These are phyloP conservation scores for Eucriotettix oculatus DNA, from an alignment of 2,888 invertebrate genomes.

Conservation along the genomic window DNA sequence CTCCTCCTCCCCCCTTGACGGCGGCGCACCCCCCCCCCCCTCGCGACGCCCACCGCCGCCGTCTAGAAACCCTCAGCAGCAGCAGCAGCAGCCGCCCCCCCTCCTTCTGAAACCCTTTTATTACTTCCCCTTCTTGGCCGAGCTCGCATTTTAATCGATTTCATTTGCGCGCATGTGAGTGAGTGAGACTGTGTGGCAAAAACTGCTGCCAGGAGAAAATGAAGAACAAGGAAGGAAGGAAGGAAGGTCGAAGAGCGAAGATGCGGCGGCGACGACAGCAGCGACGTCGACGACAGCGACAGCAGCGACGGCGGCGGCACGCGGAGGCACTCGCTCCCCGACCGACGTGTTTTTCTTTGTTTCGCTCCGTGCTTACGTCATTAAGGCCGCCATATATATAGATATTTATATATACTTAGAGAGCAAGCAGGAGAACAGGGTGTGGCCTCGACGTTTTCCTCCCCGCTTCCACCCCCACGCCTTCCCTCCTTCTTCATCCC, in stretches of 20 bases:
- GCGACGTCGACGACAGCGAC: slow-evolving; percentile 18
- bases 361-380: slow-evolving; percentile 34
- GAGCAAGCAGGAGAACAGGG: not conserved
- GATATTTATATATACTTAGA: not conserved
- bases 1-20: not conserved
- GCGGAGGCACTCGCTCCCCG: too few species aligned
- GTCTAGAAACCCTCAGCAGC: slow-evolving; percentile 9
- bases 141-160: slow-evolving; percentile 48
- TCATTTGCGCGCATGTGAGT: slow-evolving; percentile 44
- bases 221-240: slow-evolving; percentile 23
- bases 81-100: slow-evolving; percentile 10
- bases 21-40: slow-evolving; percentile 4
- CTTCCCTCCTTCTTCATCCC: too few species aligned
- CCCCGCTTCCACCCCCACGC: too few species aligned
- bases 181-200: slow-evolving; percentile 30
- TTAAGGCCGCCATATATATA: slow-evolving; percentile 22
- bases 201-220: slow-evolving; percentile 18
- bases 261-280: slow-evolving; percentile 18
- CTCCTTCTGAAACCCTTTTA: slow-evolving; percentile 11
- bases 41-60: not conserved
- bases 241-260: slow-evolving; percentile 17
- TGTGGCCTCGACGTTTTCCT: not conserved
- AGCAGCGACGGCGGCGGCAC: not conserved
- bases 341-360: slow-evolving; percentile 27
- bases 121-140: slow-evolving; percentile 13